phyloP scores from a whole-genome alignment of 2,888 invertebrate species.

The Entomobrya proxima region DNA sequence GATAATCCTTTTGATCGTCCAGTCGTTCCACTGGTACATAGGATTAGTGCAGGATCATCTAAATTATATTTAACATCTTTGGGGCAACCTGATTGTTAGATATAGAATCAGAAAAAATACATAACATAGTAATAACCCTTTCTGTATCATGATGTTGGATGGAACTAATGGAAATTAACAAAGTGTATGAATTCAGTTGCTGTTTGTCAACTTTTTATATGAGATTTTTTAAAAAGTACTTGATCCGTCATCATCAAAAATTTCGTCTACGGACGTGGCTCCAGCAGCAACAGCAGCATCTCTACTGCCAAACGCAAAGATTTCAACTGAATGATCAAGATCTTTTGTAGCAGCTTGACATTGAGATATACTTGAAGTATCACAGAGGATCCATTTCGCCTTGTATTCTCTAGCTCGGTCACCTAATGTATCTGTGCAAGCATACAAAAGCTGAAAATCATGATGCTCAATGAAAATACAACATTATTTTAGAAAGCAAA shows the following conservation, averaged over 20 bases:
- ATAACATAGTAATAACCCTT: too few relatives aligned
- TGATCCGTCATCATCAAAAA: slow-evolving; percentile 72
- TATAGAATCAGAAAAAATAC: neutral
- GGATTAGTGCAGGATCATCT: slow-evolving; percentile 72
- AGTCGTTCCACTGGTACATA: slow-evolving; percentile 74
- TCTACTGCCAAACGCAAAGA: slow-evolving; percentile 72
- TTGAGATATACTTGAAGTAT: slow-evolving; percentile 63
- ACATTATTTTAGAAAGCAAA: too few relatives aligned
- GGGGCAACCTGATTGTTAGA: slow-evolving; percentile 69
- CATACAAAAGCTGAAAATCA: neutral
- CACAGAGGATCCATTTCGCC: slow-evolving; percentile 73
- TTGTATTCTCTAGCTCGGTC: slow-evolving; percentile 71
- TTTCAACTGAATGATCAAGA: slow-evolving; percentile 71
- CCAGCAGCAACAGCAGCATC: slow-evolving; percentile 66
- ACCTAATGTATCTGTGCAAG: slow-evolving; percentile 66
- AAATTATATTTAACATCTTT: slow-evolving; percentile 47
- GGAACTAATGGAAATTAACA: too few relatives aligned
- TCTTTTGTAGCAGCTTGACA: slow-evolving; percentile 66
- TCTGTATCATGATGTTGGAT: too few relatives aligned
- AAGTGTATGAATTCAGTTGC: too few relatives aligned
- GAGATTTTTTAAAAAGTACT: slow-evolving; percentile 56
- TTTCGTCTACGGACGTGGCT: slow-evolving; percentile 64
- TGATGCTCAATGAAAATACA: too few relatives aligned
- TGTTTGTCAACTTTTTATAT: too few relatives aligned
- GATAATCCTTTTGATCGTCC: slow-evolving; percentile 65